phyloP scores from a whole-genome alignment of 30 jellyfish, hydroid and myxozoan genomes.

The Aurelia aurita region DNA sequence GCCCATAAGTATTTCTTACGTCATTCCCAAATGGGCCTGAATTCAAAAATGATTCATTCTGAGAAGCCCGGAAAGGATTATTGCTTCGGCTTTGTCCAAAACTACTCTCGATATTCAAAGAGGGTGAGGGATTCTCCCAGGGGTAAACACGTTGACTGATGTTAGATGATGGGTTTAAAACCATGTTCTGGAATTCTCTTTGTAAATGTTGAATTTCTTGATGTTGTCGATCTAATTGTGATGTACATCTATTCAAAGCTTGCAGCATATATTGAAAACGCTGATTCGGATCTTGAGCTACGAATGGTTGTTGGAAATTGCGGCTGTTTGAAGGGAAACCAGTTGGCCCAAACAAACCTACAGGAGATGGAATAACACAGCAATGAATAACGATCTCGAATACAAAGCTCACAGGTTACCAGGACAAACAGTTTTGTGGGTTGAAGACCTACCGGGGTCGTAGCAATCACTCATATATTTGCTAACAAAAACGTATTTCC shows the following conservation, averaged over 20 bases:
- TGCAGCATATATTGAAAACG: constrained; percentile 28
- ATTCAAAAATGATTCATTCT: neutral
- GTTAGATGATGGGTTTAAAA: constrained; percentile 4
- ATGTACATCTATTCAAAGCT: constrained; percentile 46
- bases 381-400: no score
- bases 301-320: neutral
- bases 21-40: no score
- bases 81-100: constrained; percentile 20
- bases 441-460: no score
- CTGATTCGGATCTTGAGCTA: constrained; percentile 24
- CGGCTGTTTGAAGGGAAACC: no score
- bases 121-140: constrained; percentile 59
- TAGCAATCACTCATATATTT: no score
- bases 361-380: no score
- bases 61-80: no score
- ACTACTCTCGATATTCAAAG: neutral
- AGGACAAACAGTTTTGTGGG: no score
- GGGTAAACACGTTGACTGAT: constrained; percentile 43
- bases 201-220: constrained; percentile 59
- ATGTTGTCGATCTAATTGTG: constrained; percentile 66
- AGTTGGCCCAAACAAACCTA: no score
- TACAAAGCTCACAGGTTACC: no score
- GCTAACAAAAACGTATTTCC: no score
- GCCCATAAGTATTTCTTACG: no score
- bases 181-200: constrained; percentile 56